Percentiles rank a stretch among this genome's conserved stretches.
phyloP scores from a whole-genome alignment of 2,888 invertebrate species.

The Augiades crinisus region DNA sequence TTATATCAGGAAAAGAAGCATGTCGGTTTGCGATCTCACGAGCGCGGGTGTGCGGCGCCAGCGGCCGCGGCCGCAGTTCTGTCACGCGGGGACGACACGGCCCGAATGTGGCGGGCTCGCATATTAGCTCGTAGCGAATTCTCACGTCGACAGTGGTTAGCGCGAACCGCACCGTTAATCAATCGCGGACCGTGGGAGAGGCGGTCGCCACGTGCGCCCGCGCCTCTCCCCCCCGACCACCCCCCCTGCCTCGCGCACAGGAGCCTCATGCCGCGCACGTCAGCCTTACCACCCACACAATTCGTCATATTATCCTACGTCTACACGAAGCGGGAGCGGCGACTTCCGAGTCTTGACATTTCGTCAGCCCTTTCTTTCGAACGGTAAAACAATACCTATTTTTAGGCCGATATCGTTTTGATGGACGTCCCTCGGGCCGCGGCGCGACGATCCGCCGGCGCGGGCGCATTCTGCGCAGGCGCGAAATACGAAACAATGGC shows the following conservation, averaged over 20 bases:
- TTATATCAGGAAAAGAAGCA: constrained; percentile 22
- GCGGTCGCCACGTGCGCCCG: constrained; percentile 44
- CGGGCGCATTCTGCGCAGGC: constrained; percentile 55
- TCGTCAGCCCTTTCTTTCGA: constrained; percentile 30
- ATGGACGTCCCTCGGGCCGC: constrained; percentile 39
- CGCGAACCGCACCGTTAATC: constrained; percentile 62
- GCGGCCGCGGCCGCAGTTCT: constrained; percentile 40
- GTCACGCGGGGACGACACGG: constrained; percentile 54
- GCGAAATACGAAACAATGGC: constrained; percentile 76
- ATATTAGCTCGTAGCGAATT: constrained; percentile 49
- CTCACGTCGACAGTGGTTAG: constrained; percentile 51
- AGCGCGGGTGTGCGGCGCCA: constrained; percentile 26
- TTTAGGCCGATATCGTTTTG: constrained; percentile 43
- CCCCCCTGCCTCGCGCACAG: no score
- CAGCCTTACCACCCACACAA: constrained; percentile 5
- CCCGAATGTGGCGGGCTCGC: constrained; percentile 47
- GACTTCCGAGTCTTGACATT: constrained; percentile 21
- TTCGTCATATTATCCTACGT: constrained; percentile 5
- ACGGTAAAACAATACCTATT: constrained; percentile 36
- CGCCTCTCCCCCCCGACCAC: constrained; percentile 28
- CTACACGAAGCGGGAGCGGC: neutral
- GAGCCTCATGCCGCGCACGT: constrained; percentile 17
- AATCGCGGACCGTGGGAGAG: constrained; percentile 59
- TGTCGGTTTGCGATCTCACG: constrained; percentile 21
- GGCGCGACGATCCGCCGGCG: neutral